Evolutionary conservation across 2,888 invertebrate species (phyloP).

Genomic region (Lasius fuliginosus): DNA sequence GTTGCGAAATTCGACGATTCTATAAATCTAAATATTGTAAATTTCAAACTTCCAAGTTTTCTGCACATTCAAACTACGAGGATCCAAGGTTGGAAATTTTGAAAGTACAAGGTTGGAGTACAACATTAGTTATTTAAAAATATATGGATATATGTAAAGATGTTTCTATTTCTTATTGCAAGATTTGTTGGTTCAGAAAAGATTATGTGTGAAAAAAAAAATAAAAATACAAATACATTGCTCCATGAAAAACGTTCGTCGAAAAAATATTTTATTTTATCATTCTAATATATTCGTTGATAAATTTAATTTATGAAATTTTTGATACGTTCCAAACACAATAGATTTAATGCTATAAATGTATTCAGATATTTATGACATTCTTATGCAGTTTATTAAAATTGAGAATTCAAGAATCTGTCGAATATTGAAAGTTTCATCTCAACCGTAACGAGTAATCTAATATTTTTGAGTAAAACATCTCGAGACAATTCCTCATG

Average conservation of each 20-base stretch:
- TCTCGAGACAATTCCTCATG: neutral
- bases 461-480: neutral
- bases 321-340: neutral
- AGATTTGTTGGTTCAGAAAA: neutral
- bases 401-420: neutral
- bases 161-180: neutral
- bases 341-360: neutral
- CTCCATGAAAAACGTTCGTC: neutral
- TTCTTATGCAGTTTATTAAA: neutral
- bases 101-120: neutral
- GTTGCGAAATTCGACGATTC: neutral
- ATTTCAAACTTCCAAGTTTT: constrained; percentile 29
- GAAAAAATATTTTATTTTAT: neutral
- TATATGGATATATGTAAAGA: neutral
- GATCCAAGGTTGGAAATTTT: neutral
- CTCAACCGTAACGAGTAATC: neutral
- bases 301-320: neutral
- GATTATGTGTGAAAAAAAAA: neutral
- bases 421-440: neutral
- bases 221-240: neutral
- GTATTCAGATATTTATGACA: neutral
- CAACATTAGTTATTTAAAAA: neutral
- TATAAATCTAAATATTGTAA: constrained; percentile 15
- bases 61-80: constrained; percentile 2
- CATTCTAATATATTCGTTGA: neutral